These are phyloP conservation scores for Austrofundulus limnaeus DNA, from an alignment of 2,113 vertebrate genomes.

Conservation along the genomic window DNA sequence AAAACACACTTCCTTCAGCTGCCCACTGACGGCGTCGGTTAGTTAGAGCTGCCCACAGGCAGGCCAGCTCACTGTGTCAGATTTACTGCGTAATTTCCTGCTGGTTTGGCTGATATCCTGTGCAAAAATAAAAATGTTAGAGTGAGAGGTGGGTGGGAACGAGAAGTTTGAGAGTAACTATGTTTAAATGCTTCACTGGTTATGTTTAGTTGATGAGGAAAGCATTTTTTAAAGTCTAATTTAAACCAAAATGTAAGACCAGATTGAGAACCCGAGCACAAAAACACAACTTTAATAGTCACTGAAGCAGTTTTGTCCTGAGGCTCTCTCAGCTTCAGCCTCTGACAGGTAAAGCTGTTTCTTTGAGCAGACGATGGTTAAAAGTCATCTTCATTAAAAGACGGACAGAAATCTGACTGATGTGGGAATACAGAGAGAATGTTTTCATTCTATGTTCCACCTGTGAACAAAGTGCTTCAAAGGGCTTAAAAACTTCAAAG, in stretches of 20 bases:
- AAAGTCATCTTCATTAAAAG: slow-evolving; percentile 15
- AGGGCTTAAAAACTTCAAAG: no score
- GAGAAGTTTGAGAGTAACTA: background rate
- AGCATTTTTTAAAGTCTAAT: background rate
- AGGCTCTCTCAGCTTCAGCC: slow-evolving; percentile 17
- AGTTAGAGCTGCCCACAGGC: slow-evolving; percentile 39
- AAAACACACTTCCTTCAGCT: slow-evolving; percentile 35
- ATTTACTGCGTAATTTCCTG: slow-evolving; percentile 38
- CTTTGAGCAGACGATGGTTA: slow-evolving; percentile 43
- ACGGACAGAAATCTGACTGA: slow-evolving; percentile 13
- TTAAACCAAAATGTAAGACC: slow-evolving; percentile 12
- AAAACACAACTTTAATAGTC: background rate
- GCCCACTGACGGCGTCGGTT: slow-evolving; percentile 30
- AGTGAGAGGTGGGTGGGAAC: slow-evolving; percentile 1
- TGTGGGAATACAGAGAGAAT: background rate
- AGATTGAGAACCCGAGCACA: background rate
- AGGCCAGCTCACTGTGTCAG: slow-evolving; percentile 17
- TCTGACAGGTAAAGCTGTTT: slow-evolving; percentile 38
- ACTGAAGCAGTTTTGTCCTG: slow-evolving; percentile 34
- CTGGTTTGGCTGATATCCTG: slow-evolving; percentile 34
- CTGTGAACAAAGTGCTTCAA: no score
- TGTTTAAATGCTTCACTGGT: background rate
- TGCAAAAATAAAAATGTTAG: slow-evolving; percentile 24
- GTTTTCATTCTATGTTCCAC: background rate
- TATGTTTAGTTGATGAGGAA: background rate